Evolutionary conservation across 2,888 invertebrate genomes (phyloP).

Genomic region (Hypomecis punctinalis): DNA sequence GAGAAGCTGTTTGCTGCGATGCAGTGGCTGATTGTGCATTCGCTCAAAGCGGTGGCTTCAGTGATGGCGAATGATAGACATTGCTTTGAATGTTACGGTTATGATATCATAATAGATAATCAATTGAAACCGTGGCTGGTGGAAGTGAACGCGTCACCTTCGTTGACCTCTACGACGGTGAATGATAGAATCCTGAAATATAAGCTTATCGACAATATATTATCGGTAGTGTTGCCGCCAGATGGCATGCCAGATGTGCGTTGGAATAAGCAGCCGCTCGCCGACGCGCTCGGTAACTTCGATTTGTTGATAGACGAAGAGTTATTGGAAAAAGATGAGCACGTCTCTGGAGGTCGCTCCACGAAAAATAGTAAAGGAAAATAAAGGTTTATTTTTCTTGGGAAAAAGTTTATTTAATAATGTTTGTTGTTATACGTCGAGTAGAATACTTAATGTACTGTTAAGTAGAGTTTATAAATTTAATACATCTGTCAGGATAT

Average conservation of each 20-base stretch:
- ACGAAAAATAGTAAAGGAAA: constrained; percentile 56
- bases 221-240: constrained; percentile 95
- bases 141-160: constrained; percentile 98
- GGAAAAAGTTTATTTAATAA: neutral
- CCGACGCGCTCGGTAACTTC: constrained; percentile 92
- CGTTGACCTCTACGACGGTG: constrained; percentile 96
- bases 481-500: neutral
- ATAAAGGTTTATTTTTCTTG: constrained; percentile 34
- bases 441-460: neutral
- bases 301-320: constrained; percentile 94
- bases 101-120: constrained; percentile 98
- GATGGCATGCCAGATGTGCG: constrained; percentile 95
- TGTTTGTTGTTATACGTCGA: neutral
- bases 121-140: constrained; percentile 97
- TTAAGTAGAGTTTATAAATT: neutral
- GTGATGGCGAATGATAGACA: constrained; percentile 97
- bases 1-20: constrained; percentile 95
- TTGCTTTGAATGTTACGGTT: constrained; percentile 97
- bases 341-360: constrained; percentile 51
- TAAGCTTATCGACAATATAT: constrained; percentile 96
- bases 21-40: constrained; percentile 96
- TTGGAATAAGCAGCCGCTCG: constrained; percentile 92
- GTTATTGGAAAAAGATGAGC: constrained; percentile 87
- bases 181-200: constrained; percentile 97
- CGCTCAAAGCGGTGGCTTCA: constrained; percentile 95